Conservation (phyloP, 1,140 invertebrate genomes). For the Camponotus floridanus region DNA sequence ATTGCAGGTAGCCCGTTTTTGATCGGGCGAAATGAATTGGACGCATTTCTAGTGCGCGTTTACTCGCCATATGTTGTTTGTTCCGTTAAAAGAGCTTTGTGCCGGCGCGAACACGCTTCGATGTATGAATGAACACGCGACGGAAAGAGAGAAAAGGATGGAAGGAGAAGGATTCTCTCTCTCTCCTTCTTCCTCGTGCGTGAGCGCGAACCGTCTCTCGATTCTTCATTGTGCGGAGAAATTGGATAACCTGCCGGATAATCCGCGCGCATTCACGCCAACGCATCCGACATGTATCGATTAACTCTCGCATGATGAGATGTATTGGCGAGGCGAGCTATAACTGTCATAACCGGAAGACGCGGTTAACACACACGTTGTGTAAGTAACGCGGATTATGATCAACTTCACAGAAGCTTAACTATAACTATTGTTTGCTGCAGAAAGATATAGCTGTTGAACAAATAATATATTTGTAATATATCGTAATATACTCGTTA, state of each 20-base stretch:
- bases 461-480: background rate
- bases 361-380: slow-evolving; percentile 7
- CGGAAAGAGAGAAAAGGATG: slow-evolving; percentile 9
- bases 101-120: slow-evolving; percentile 57
- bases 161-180: slow-evolving; percentile 15
- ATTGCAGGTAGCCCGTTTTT: slow-evolving; percentile 76
- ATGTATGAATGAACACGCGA: slow-evolving; percentile 69
- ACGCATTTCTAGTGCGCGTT: slow-evolving; percentile 64
- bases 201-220: slow-evolving; percentile 41
- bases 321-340: background rate
- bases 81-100: slow-evolving; percentile 75
- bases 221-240: slow-evolving; percentile 56
- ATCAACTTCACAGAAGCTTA: slow-evolving; percentile 11
- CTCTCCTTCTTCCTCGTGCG: background rate
- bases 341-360: slow-evolving; percentile 26
- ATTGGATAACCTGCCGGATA: slow-evolving; percentile 61
- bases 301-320: slow-evolving; percentile 20
- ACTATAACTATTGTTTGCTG: background rate
- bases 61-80: slow-evolving; percentile 79
- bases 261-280: slow-evolving; percentile 45
- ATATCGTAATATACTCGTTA: background rate
- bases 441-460: background rate
- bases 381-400: background rate
- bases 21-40: slow-evolving; percentile 72
- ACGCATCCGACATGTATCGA: slow-evolving; percentile 16